Conservation (phyloP, 2,797 vertebrate species). For the Phoeniculus purpureus region DNA sequence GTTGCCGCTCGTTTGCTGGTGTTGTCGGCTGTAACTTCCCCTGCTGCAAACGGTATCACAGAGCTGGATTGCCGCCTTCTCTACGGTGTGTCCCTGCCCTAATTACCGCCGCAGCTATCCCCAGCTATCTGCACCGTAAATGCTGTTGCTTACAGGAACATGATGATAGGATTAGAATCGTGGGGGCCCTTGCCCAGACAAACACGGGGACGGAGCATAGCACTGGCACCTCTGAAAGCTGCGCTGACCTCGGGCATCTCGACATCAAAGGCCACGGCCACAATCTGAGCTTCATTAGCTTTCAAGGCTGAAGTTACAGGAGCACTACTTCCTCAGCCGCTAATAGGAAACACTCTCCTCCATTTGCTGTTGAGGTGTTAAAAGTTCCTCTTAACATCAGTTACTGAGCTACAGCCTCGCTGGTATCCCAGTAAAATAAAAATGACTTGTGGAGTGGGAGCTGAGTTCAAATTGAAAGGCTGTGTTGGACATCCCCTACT, state of each 20-base stretch:
- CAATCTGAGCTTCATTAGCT: conserved; percentile 73
- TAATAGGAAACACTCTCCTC: conserved; percentile 70
- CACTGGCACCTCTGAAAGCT: conserved; percentile 68
- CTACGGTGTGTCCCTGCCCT: neutral
- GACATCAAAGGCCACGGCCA: conserved; percentile 67
- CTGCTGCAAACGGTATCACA: neutral
- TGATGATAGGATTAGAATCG: conserved; percentile 72
- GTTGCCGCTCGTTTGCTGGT: neutral
- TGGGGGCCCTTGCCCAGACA: conserved; percentile 57
- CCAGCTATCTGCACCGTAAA: conserved; percentile 49
- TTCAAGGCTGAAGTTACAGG: conserved; percentile 66
- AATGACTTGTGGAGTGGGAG: conserved; percentile 52
- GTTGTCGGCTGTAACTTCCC: neutral
- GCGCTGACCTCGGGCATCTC: conserved; percentile 67
- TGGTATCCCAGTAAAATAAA: conserved; percentile 56
- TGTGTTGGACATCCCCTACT: neutral
- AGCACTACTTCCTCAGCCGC: conserved; percentile 66
- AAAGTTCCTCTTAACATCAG: conserved; percentile 70
- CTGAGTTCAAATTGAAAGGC: conserved; percentile 17
- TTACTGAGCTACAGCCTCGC: conserved; percentile 47
- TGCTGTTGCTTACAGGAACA: conserved; percentile 66
- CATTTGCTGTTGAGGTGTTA: conserved; percentile 71
- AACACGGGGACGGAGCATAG: conserved; percentile 43
- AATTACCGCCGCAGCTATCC: conserved; percentile 8
- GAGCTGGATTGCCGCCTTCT: conserved; percentile 3